phyloP scores from a whole-genome alignment of 2,113 vertebrate genomes.

The Cyprinodon brontotheroides region DNA sequence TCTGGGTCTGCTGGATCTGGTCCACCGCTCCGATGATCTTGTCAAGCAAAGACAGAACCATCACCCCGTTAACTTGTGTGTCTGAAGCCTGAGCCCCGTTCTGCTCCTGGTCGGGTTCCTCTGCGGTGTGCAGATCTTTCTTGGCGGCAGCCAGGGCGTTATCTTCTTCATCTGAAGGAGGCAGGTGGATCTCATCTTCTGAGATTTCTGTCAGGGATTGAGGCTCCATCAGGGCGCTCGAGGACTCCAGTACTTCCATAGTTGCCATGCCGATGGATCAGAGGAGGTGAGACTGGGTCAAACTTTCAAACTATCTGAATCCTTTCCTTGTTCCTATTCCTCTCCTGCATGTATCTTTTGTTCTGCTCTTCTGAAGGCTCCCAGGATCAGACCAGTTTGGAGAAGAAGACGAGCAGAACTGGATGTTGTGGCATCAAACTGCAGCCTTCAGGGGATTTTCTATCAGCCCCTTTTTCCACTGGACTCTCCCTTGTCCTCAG shows the following conservation, averaged over 20 bases:
- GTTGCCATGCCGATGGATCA: constrained; percentile 62
- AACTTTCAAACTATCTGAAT: constrained; percentile 4
- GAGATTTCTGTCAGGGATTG: constrained; percentile 77
- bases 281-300: constrained; percentile 1
- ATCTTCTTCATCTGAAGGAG: constrained; percentile 75
- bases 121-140: constrained; percentile 54
- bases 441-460: constrained; percentile 61
- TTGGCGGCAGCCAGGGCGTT: constrained; percentile 38
- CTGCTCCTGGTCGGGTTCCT: constrained; percentile 25
- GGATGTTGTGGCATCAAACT: constrained; percentile 72
- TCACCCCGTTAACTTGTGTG: constrained; percentile 87
- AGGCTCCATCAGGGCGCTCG: constrained; percentile 60
- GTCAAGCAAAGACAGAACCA: constrained; percentile 94
- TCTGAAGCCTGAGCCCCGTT: constrained; percentile 48
- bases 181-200: constrained; percentile 78
- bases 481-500: constrained; percentile 44
- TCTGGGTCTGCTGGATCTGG: constrained; percentile 97
- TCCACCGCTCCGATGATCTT: constrained; percentile 98
- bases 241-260: constrained; percentile 73
- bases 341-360: constrained; percentile 45
- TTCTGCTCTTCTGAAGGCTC: constrained; percentile 29
- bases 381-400: constrained; percentile 53
- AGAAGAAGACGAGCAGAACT: constrained; percentile 55
- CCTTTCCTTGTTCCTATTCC: constrained; percentile 19
- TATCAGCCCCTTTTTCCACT: constrained; percentile 57